A percentile compares a stretch with the other conserved stretches of the same genome.
Conservation (phyloP, 2,888 invertebrate genomes). For the Pandemis corylana region DNA sequence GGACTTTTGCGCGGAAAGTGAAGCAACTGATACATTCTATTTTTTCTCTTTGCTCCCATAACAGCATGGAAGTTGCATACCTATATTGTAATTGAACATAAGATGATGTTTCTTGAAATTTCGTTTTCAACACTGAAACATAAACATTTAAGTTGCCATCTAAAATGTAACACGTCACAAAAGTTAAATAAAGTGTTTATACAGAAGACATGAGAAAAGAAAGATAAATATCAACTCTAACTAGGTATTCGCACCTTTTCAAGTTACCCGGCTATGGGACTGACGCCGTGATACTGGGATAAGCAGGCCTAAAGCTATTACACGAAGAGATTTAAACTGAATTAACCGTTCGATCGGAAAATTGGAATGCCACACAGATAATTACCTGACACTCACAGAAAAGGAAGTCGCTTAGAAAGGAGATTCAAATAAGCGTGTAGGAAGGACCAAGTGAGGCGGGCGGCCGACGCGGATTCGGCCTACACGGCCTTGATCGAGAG, state of each 20-base stretch:
- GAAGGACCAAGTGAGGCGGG: conserved; percentile 72
- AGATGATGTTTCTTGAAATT: not conserved
- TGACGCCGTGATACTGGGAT: conserved; percentile 76
- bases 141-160: not conserved
- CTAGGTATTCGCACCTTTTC: conserved; percentile 46
- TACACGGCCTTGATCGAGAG: conserved; percentile 62
- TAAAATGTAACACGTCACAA: not conserved
- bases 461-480: conserved; percentile 53
- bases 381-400: conserved; percentile 85
- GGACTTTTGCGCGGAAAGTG: too few relatives aligned
- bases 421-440: conserved; percentile 82
- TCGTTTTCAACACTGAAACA: not conserved
- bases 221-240: not conserved
- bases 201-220: not conserved
- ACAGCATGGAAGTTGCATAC: too few relatives aligned
- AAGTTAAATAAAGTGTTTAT: not conserved
- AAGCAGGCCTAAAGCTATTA: conserved; percentile 78
- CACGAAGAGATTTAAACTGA: conserved; percentile 84
- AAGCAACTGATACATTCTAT: too few relatives aligned
- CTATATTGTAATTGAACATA: not conserved
- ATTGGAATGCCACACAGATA: conserved; percentile 85
- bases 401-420: conserved; percentile 81
- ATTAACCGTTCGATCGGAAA: conserved; percentile 85
- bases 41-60: too few relatives aligned
- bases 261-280: conserved; percentile 58